These are phyloP conservation scores for Bungarus multicinctus DNA, from an alignment of 2,113 vertebrate genomes.

Conservation along the genomic window DNA sequence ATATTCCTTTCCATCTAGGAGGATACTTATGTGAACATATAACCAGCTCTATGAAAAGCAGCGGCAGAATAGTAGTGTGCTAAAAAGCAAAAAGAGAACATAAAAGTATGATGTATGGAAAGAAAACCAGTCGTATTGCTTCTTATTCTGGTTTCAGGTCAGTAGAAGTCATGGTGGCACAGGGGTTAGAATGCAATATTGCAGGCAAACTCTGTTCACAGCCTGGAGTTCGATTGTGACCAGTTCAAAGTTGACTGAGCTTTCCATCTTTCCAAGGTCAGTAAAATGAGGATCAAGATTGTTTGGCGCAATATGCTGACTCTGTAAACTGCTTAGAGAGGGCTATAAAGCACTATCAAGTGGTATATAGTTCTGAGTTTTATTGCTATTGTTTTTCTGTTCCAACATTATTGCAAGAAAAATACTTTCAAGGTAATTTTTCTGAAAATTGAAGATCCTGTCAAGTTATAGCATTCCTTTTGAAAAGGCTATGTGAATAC, in stretches of 20 bases:
- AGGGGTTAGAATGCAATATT: background rate
- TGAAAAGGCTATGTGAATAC: background rate
- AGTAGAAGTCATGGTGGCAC: background rate
- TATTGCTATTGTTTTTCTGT: background rate
- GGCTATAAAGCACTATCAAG: background rate
- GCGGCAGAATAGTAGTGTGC: conserved; percentile 44
- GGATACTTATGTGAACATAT: conserved; percentile 49
- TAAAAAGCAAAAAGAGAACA: conserved; percentile 29
- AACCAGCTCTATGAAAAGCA: conserved; percentile 58
- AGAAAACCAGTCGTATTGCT: background rate
- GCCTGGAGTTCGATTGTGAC: background rate
- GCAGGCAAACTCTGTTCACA: background rate
- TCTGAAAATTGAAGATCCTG: background rate
- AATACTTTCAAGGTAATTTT: background rate
- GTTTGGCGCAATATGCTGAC: background rate
- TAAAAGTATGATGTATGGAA: background rate
- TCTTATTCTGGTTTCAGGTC: background rate
- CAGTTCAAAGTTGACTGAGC: background rate
- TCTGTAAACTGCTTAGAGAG: background rate
- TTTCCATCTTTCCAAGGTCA: background rate
- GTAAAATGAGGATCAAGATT: background rate
- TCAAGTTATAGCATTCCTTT: background rate
- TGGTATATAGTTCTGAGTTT: background rate
- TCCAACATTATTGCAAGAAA: background rate
- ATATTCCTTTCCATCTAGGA: conserved; percentile 39